These are phyloP conservation scores for Megaustenia siamemsis DNA, from an alignment of 2,888 invertebrate species.

Conservation along the genomic window DNA sequence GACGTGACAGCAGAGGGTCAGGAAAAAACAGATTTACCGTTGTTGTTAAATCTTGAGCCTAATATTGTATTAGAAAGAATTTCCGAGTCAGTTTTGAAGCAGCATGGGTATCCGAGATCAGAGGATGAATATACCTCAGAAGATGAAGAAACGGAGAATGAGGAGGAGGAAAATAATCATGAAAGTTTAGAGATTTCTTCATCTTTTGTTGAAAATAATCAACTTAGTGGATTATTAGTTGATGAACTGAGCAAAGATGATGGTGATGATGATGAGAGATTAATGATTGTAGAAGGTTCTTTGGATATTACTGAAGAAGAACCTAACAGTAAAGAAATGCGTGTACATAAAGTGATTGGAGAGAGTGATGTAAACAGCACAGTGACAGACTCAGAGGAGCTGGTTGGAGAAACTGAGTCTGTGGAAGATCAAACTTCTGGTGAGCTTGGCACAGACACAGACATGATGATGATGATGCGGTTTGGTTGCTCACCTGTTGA, in stretches of 20 bases:
- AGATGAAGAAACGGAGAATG: constrained; percentile 3
- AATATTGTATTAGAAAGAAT: constrained; percentile 43
- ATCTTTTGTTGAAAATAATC: not conserved
- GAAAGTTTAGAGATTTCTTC: not conserved
- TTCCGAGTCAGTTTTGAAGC: constrained; percentile 41
- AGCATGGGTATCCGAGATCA: constrained; percentile 24
- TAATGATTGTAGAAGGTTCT: constrained; percentile 6
- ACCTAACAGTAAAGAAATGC: not conserved
- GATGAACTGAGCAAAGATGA: not conserved
- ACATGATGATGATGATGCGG: constrained; percentile 47
- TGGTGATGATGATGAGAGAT: constrained; percentile 27
- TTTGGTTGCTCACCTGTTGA: not conserved
- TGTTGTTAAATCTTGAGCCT: constrained; percentile 52
- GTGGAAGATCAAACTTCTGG: constrained; percentile 11
- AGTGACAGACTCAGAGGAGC: not conserved
- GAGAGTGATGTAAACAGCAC: not conserved
- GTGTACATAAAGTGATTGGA: not conserved
- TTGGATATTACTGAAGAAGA: constrained; percentile 5
- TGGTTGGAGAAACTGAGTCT: constrained; percentile 12
- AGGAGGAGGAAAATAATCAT: not conserved
- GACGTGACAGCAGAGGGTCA: not conserved
- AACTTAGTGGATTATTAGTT: too few species aligned
- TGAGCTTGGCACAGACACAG: constrained; percentile 14
- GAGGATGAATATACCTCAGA: not conserved
- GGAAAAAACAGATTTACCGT: constrained; percentile 28